Evolutionary conservation across 1,140 invertebrate genomes (phyloP), one percentile per base, ranked within the genome.

Genomic region (Scaptomyza pallida): DNA sequence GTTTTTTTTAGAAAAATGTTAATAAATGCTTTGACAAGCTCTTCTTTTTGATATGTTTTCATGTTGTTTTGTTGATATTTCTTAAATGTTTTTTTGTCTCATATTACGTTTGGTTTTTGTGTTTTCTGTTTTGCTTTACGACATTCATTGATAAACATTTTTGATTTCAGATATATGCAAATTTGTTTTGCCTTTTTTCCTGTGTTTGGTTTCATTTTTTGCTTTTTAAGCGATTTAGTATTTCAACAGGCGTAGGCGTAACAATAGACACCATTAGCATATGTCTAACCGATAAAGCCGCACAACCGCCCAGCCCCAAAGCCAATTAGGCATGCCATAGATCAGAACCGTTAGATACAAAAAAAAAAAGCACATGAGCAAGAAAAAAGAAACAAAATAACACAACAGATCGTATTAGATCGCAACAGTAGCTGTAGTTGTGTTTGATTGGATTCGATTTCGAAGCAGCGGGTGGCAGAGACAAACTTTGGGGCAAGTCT

Each of bases 211-310:
- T n/a, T n/a, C n/a, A n/a, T n/a, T 16, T 19, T 26, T 23, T 61
- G 19, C 15, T 50, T 71, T 55, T 62, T 0, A 62, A 30, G 59
- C 23, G 41, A 72, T 52, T 33, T 48, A n/a, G n/a, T n/a, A 64
- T 62, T 43, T 41, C 10, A 40, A 16, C 23, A 35, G 37, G 80
- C 55, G 80, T 85, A 77, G 80, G 80, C 81, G 81, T 86, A 85
- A 86, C 73, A 85, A 85, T 57, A 81, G 80, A 77, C 73, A 86
- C 73, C 77, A 85, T 85, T 85, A 77, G 81, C 81, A 85, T 85
- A 47, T 60, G 21, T 52, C 35, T 33, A 26, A 16, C 40, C 50
- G 37, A 52, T 57, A 56, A 64, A 45, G 55, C 30, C 26, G 19
- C 2, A 2, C 54, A 51, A 21, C 33, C 30, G 63, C 55, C 48